Base-by-base conservation (phyloP, 2,888 invertebrate species). In the Drosophila lutescens region DNA sequence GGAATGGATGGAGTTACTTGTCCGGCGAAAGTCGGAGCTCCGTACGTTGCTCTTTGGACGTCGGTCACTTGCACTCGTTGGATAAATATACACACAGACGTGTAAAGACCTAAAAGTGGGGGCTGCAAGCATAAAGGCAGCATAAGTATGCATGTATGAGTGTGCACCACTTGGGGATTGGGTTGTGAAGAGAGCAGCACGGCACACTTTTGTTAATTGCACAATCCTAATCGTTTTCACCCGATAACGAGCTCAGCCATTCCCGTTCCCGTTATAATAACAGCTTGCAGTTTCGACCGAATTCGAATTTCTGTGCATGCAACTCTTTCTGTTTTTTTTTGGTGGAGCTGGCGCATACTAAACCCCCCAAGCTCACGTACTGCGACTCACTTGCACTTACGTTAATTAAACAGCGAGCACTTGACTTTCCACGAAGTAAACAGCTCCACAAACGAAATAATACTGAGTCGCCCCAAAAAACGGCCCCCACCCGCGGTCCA, bases 281-380 rank as follows among this genome's bases (percentile, higher is more conserved):
- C 71, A 72, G 74, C 46, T 77, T 74, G 88, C 77, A 77, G 67
- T 88, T 83, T 74, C 68, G 57, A 54, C 61, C 32, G 53, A 86
- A 82, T 73, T 88, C 30, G 51, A 86, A 83, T 74, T 88, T 71
- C 80, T 68, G 30, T 68, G 80, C 86, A 86, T 80, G 86, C 86
- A 83, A 47, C 83, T 71, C 76, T 68, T 60, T 54, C 1, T 20
- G 20, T 20, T 56, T 74, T 51, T 79, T 65, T 56, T 79, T 67
- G 43, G 46, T 58, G 54, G 57, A 49, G 58, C 63, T 47, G 65
- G 58, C 63, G 43, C 50, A 30, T 17, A 56, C 26, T 57, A 61
- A 20, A 6, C 43, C 49, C 60, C 38, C 34, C 34, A n/a, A 34
- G 34, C 49, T 56, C 60, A 66, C 57, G 75, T 46, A 62, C 74